Evolutionary conservation across 2,888 invertebrate genomes (phyloP).

Genomic region (Drymonia ruficornis): DNA sequence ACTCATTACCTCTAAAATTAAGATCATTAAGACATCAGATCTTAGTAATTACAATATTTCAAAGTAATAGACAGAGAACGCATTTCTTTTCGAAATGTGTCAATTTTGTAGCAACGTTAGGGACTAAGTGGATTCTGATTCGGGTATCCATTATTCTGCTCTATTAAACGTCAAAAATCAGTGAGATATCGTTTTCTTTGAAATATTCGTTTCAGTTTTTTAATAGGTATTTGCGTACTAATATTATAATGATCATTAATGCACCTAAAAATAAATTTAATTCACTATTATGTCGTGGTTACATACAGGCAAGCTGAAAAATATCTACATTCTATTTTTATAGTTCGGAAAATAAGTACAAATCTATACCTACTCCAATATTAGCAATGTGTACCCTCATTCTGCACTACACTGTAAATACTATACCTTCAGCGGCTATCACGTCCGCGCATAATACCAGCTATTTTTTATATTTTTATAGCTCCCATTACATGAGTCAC

Average conservation of each 20-base stretch:
- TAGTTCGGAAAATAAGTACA: too few species aligned
- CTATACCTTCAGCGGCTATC: conserved; percentile 17
- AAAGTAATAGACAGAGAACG: neutral
- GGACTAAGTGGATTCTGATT: conserved; percentile 3
- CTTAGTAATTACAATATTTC: neutral
- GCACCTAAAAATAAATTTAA: too few species aligned
- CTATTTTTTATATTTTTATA: conserved; percentile 45
- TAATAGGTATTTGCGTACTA: neutral
- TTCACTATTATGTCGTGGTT: too few species aligned
- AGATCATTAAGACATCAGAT: too few species aligned
- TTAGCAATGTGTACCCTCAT: neutral
- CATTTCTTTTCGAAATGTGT: neutral
- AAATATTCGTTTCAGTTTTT: neutral
- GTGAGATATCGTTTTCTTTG: neutral
- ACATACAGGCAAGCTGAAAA: too few species aligned
- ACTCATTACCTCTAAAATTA: too few species aligned
- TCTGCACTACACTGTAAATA: neutral
- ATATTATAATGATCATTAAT: too few species aligned
- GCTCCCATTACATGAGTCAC: neutral
- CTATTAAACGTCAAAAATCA: neutral
- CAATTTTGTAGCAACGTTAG: neutral
- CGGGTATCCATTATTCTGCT: neutral
- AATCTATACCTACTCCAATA: too few species aligned
- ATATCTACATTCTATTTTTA: too few species aligned
- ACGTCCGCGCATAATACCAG: conserved; percentile 46